Conservation (phyloP, 1,140 invertebrate species). For the Drosophila kikkawai region DNA sequence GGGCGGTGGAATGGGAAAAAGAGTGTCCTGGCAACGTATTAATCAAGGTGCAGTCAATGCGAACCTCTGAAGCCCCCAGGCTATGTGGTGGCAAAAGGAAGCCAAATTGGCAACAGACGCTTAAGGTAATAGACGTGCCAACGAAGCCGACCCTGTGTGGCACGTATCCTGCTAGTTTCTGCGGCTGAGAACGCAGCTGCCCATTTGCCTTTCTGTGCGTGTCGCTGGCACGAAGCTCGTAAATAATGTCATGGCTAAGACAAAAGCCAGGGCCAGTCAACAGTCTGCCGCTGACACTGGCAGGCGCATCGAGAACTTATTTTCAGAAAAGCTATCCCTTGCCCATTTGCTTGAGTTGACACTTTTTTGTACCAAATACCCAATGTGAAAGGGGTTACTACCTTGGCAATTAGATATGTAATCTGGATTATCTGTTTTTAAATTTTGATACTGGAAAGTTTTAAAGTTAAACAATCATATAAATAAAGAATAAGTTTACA, state of each 20-base stretch:
- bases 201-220: conserved; percentile 61
- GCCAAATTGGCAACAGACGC: conserved; percentile 58
- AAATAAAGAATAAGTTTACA: neutral
- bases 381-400: neutral
- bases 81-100: conserved; percentile 12
- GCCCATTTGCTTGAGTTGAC: conserved; percentile 32
- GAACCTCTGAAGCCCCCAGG: conserved; percentile 21
- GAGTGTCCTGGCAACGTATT: conserved; percentile 60
- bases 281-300: conserved; percentile 49
- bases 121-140: conserved; percentile 51
- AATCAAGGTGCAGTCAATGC: conserved; percentile 75
- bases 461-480: too few species aligned
- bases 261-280: conserved; percentile 49
- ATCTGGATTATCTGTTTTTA: neutral
- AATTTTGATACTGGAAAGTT: neutral
- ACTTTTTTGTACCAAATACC: conserved; percentile 21
- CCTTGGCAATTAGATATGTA: too few species aligned
- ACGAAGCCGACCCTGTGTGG: conserved; percentile 23
- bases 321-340: conserved; percentile 30
- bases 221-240: conserved; percentile 55
- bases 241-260: conserved; percentile 70
- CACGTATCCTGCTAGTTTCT: conserved; percentile 67
- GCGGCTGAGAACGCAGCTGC: conserved; percentile 40
- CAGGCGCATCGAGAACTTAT: conserved; percentile 47
- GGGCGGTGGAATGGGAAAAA: conserved; percentile 5